Evolutionary conservation across 2,888 invertebrate species (phyloP), one percentile per base, ranked within the genome.

Genomic region (Athripsodes cinereus): DNA sequence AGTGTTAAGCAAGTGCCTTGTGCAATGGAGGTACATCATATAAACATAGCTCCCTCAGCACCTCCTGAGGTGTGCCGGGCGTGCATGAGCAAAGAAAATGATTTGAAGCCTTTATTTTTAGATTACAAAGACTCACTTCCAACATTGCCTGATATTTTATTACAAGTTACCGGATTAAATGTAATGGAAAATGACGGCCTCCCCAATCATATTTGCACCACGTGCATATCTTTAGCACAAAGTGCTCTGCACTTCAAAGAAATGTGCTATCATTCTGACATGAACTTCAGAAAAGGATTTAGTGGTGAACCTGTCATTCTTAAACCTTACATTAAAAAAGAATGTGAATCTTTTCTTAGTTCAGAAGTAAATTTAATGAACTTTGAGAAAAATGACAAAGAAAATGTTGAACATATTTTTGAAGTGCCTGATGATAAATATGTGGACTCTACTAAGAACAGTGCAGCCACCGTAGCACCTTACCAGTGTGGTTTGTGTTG

Each of bases 141-240:
- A 40, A n/a, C 40, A 40, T 40, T 40, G 40, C 16, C 2, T n/a
- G 40, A 40, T 3, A 40, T 40, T 13, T 40, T 40, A n/a, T n/a
- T 40, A 40, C 40, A 40, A 8, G 40, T 40, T 5, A 40, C 40
- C 5, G 40, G 40, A 40, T 40, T 40, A 16, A 40, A 40, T 16
- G 13, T 40, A 40, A 65, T 66, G 2, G 66, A 63, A n/a, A 59
- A 65, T 3, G 75, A 75, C 59, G 71, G 70, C 20, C 59, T 75
- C 47, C 74, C 75, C 2, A 66, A 67, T 13, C 71, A 68, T 52
- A 72, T 74, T 0, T 74, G 74, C 52, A 62, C 71, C 0, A 62
- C 65, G 3, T 74, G 74, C 59, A 68, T 74, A 3, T 69, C 70
- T 40, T 72, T 74, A 60, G 73, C 74, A 2, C 72, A 72, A 64